Evolutionary conservation across 2,888 invertebrate species (phyloP).

Genomic region (Trachelus stipa): DNA sequence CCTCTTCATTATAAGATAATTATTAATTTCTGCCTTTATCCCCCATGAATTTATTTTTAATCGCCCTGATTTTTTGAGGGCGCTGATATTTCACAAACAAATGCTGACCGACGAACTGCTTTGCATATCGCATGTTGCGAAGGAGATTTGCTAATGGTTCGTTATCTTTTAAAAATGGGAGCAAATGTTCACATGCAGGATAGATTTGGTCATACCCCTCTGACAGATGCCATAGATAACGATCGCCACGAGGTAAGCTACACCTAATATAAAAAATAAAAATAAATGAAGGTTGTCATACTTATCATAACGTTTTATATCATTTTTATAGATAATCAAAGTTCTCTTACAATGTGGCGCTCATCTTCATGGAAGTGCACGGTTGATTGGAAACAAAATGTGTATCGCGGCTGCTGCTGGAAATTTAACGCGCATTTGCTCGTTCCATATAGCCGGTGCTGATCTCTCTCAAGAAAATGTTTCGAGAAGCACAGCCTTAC

Average conservation of each 20-base stretch:
- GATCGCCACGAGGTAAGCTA: conserved; percentile 70
- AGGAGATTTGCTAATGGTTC: conserved; percentile 77
- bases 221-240: conserved; percentile 77
- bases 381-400: conserved; percentile 75
- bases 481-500: conserved; percentile 76
- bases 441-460: conserved; percentile 76
- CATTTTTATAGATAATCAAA: conserved; percentile 69
- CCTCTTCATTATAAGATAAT: neutral
- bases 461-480: conserved; percentile 74
- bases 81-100: conserved; percentile 79
- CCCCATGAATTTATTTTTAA: neutral
- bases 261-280: neutral
- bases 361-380: conserved; percentile 73
- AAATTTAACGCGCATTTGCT: conserved; percentile 70
- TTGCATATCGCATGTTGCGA: conserved; percentile 83
- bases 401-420: conserved; percentile 76
- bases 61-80: conserved; percentile 66
- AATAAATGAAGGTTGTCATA: neutral
- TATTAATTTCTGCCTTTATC: neutral
- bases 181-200: conserved; percentile 86
- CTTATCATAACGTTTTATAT: neutral
- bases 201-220: conserved; percentile 76
- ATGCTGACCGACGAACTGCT: conserved; percentile 82
- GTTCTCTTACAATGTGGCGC: conserved; percentile 81
- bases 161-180: conserved; percentile 81